Evolutionary conservation across 1,140 invertebrate genomes (phyloP), one percentile per base, ranked within the genome.

Genomic region (Panulirus ornatus): DNA sequence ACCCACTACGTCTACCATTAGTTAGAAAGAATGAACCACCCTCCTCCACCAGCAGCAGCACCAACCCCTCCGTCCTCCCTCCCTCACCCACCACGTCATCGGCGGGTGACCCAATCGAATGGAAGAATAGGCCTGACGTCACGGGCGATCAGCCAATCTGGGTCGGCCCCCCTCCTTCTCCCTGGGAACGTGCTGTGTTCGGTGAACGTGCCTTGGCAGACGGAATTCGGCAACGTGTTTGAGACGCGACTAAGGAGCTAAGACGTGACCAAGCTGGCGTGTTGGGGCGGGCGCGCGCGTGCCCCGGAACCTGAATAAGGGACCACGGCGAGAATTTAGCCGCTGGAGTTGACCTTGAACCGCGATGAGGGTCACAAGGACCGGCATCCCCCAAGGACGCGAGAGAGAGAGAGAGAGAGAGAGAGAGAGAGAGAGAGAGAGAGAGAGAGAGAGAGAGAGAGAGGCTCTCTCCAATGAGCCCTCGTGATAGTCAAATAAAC

Each of bases 121-220:
- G 58, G 16, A 66, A 66, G 58, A 22, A 66, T 22, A 8, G n/a
- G 5, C 27, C n/a, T 22, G 58, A 30, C 58, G 58, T 66, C 58
- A 76, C 75, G 40, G 14, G 36, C 34, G 22, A n/a, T n/a, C 22
- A n/a, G 40, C 75, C 75, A 76, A 76, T 76, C 40, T 44, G 40
- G 19, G 19, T 11, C n/a, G 40, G n/a, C n/a, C n/a, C n/a, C n/a
- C n/a, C n/a, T n/a, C n/a, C n/a, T n/a, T n/a, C n/a, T 30, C 9
- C 2, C 19, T 2, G 44, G 40, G 75, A 76, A 76, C 75, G 75
- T 76, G 75, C 75, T 76, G 75, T 76, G 75, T 76, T 2, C 44
- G 40, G 75, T 16, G 75, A 76, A 76, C 75, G 75, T 76, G 75
- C 75, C 75, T 76, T 76, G 75, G 75, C 75, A 76, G 75, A 44